A percentile compares a stretch with the other conserved stretches of the same genome.
Evolutionary conservation across 2,113 vertebrate species (phyloP).

Genomic region (Nyctibius bracteatus): DNA sequence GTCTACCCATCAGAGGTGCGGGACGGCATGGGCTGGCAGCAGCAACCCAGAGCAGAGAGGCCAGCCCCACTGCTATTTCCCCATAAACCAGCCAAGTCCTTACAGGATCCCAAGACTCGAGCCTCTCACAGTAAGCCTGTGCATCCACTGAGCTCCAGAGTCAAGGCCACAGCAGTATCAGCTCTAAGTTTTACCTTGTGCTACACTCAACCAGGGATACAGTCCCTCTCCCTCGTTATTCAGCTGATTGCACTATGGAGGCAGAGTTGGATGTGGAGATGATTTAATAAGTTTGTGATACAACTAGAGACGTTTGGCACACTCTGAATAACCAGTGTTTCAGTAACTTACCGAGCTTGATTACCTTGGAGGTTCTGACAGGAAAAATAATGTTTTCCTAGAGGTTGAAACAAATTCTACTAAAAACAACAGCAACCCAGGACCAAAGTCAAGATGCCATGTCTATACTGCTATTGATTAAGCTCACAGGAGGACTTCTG

Average conservation of each 20-base stretch:
- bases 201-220: neutral
- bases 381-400: constrained; percentile 38
- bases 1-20: neutral
- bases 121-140: neutral
- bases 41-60: neutral
- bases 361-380: neutral
- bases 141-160: neutral
- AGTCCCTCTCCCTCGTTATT: neutral
- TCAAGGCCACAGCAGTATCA: neutral
- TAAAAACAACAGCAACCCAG: neutral
- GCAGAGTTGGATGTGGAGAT: neutral
- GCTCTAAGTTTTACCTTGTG: neutral
- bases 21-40: neutral
- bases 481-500: neutral
- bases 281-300: neutral
- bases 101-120: neutral
- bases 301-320: neutral
- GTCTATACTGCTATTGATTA: neutral
- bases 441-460: neutral
- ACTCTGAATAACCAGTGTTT: neutral
- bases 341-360: neutral
- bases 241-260: neutral
- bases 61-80: neutral
- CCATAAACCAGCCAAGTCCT: neutral
- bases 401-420: constrained; percentile 3